Evolutionary conservation across 2,888 invertebrate genomes (phyloP), one percentile per base, ranked within the genome.

Genomic region (Drosophila buzzatii): DNA sequence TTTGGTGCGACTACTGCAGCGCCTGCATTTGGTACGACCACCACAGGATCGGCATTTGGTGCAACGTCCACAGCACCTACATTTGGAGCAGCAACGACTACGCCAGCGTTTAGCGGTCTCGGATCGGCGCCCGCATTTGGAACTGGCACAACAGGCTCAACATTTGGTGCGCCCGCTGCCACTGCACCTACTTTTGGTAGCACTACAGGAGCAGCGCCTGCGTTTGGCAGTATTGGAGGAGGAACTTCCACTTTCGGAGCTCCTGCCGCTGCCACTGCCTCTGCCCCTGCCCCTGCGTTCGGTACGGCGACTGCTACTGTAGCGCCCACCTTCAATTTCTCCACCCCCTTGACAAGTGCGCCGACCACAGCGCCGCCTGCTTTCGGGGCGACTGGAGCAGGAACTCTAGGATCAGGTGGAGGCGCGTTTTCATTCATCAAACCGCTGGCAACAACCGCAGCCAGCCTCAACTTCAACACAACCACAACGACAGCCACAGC

Each of bases 381-480:
- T 37, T 91, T 69, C 70, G 86, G 66, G 66, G 45, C 77, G 7
- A 61, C 89, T 0, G 56, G 82, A 23, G 18, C 14, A 1, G 33
- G 33, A 1, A 33, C 51, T 8, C 18, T 51, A 2, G 51, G 51
- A 33, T 12, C 51, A 18, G 51, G 51, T 63, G 81, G 85, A 2
- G 80, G 81, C 4, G 49, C 74, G 2, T 91, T 91, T 39, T 60
- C 88, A 0, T 92, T 92, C 39, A 86, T 71, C 12, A 92, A 91
- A 60, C 90, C 91, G 1, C 72, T 66, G 44, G 51, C 88, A 3
- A 76, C 88, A 1, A 75, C 91, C 8, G 88, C 89, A 1, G 92
- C 92, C 6, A 92, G 90, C 37, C 73, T 92, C 31, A 92, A 91
- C 73, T 92, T 92, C 35, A 91, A 85, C 5, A 91, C 91, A 0